Evolutionary conservation across 2,797 vertebrate species (phyloP).

Genomic region (Hafferia zeledoni): DNA sequence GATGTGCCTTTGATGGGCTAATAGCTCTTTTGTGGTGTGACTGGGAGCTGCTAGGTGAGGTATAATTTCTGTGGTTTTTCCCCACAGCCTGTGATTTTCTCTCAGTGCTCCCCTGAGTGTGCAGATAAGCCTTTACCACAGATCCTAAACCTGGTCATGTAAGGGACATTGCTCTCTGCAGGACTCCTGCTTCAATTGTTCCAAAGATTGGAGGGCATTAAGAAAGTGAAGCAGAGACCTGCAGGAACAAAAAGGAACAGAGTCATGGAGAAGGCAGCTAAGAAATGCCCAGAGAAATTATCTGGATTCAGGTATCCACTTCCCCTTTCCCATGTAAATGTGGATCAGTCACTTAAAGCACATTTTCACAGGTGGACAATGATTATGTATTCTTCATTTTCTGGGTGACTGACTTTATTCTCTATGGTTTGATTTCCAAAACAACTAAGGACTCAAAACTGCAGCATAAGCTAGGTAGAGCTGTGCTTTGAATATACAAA

Average conservation of each 20-base stretch:
- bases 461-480: background rate
- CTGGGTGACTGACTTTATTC: constrained; percentile 25
- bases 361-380: background rate
- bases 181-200: background rate
- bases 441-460: background rate
- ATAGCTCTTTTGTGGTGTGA: background rate
- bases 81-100: rapidly evolving
- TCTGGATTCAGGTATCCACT: background rate
- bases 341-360: background rate
- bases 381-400: constrained; percentile 33
- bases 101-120: background rate
- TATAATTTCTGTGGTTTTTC: background rate
- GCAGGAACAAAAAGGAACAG: background rate
- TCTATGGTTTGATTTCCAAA: background rate
- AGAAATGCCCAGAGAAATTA: background rate
- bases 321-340: background rate
- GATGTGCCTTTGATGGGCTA: background rate
- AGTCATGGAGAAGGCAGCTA: background rate
- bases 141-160: background rate
- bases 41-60: background rate
- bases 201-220: background rate
- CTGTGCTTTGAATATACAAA: constrained; percentile 8
- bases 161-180: background rate
- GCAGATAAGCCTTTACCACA: background rate
- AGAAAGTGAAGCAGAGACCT: background rate